Conservation (phyloP, 2,797 vertebrate genomes). For the Carduelis carduelis region DNA sequence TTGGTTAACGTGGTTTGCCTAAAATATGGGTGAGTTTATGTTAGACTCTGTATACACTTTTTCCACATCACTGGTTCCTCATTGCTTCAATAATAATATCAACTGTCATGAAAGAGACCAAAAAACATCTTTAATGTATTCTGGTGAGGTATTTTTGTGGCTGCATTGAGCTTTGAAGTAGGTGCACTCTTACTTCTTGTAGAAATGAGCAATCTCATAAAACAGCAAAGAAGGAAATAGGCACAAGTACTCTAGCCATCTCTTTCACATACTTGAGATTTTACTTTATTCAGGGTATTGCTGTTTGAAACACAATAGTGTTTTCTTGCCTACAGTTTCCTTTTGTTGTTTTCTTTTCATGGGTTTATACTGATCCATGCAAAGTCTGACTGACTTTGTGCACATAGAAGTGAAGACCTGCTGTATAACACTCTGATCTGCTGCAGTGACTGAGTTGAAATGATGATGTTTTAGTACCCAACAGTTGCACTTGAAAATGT, state of each 20-base stretch:
- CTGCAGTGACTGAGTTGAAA: not conserved
- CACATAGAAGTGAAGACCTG: not conserved
- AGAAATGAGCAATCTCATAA: not conserved
- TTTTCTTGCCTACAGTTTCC: not conserved
- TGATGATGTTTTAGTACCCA: not conserved
- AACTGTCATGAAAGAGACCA: not conserved
- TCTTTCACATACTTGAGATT: not conserved
- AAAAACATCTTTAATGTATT: not conserved
- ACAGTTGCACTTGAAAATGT: not conserved
- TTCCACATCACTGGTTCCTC: not conserved
- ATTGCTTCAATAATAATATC: slow-evolving; percentile 4
- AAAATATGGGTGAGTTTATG: not conserved
- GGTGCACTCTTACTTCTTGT: not conserved
- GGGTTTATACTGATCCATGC: not conserved
- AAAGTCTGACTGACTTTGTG: not conserved
- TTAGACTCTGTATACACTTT: not conserved
- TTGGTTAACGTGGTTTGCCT: not conserved
- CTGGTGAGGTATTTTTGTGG: not conserved
- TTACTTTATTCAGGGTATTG: not conserved
- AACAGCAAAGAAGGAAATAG: not conserved
- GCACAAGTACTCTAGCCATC: not conserved
- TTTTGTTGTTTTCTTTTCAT: not conserved
- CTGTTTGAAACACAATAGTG: not conserved
- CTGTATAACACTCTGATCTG: not conserved
- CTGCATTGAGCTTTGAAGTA: not conserved